Evolutionary conservation across 2,888 invertebrate species (phyloP), one percentile per base, ranked within the genome.

Genomic region (Papilio protenor): DNA sequence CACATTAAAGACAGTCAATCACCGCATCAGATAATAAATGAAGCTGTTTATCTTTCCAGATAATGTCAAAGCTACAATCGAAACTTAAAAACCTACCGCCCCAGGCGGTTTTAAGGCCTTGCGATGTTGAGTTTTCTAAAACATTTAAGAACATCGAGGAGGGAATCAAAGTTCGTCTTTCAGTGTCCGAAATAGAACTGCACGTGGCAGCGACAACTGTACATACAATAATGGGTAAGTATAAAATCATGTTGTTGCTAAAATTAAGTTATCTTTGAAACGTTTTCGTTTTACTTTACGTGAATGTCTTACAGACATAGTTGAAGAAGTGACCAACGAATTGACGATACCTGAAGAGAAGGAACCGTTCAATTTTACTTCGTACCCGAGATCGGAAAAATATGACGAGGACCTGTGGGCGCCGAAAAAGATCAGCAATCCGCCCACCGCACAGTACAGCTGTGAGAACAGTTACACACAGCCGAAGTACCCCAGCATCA

Each of bases 161-260:
- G 81, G 96, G 96, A 0, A 93, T 96, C 3, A 96, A 96, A 85
- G 96, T 97, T 23, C 95, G 95, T n/a, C 90, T 96, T 40, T 95
- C 95, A 1, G 93, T 97, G 11, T 97, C 97, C 1, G 95, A 96
- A 23, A 92, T 98, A 21, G 96, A 97, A 85, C 85, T 98, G 18
- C 96, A 97, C 83, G 89, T 98, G 12, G 97, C 97, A 71, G 96
- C 97, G 8, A 96, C 96, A 74, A 96, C 97, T 0, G 95, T 98
- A 0, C 96, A 97, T 82, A 97, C 97, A 18, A 90, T 97, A 59
- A 95, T 95, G 83, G 96, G 96, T 92, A 87, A 88, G 89, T 83
- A 64, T 61, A 27, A 59, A 59, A 61, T 23, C 11, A 27, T 16
- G 27, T 61, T 1, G 14, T 16, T 61, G 5, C 16, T 27, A 14